phyloP scores from a whole-genome alignment of 2,113 vertebrate genomes.

The Edolisoma coerulescens region DNA sequence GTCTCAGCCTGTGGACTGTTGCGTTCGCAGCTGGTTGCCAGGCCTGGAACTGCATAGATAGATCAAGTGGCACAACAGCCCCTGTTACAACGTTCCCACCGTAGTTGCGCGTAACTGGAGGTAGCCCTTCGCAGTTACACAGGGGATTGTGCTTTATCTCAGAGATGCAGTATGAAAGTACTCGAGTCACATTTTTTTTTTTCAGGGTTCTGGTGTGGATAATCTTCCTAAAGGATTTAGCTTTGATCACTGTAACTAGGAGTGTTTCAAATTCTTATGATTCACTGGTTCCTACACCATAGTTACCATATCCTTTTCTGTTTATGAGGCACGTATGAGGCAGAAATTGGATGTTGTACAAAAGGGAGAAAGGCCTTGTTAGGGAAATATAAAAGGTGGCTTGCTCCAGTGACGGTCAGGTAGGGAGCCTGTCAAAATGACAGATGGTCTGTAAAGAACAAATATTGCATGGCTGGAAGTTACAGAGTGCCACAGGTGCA shows the following conservation, averaged over 20 bases:
- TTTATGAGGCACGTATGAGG: not conserved
- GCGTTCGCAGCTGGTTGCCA: slow-evolving; percentile 3
- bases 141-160: slow-evolving; percentile 10
- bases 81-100: not conserved
- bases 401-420: not conserved
- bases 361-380: not conserved
- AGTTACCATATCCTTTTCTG: slow-evolving; percentile 14
- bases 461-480: not conserved
- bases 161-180: slow-evolving; percentile 34
- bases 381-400: not conserved
- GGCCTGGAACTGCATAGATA: slow-evolving; percentile 10
- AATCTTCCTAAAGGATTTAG: slow-evolving; percentile 83
- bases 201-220: slow-evolving; percentile 67
- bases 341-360: not conserved
- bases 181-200: slow-evolving; percentile 51
- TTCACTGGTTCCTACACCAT: slow-evolving; percentile 32
- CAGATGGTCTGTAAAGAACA: slow-evolving; percentile 2
- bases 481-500: slow-evolving; percentile 33
- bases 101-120: not conserved
- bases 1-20: not conserved
- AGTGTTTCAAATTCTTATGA: slow-evolving; percentile 56
- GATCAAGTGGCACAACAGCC: not conserved
- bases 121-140: not conserved
- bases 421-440: slow-evolving; percentile 32
- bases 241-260: slow-evolving; percentile 63